Conservation (phyloP, 2,113 vertebrate species). For the Patagioenas fasciata region DNA sequence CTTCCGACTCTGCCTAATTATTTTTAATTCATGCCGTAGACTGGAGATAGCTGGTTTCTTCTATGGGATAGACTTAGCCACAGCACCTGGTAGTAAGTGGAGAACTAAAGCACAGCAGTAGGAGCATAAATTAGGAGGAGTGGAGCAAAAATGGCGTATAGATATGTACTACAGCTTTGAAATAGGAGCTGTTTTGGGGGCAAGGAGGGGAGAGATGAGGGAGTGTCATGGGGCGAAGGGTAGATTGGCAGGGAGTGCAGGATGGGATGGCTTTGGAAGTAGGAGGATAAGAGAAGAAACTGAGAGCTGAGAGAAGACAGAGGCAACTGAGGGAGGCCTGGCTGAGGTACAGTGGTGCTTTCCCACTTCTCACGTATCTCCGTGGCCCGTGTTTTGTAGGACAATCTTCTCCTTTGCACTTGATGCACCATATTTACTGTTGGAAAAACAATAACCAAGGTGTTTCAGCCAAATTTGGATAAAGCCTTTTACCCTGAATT, state of each 20-base stretch:
- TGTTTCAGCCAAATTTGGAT: background rate
- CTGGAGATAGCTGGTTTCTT: background rate
- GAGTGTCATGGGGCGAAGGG: background rate
- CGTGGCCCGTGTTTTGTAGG: background rate
- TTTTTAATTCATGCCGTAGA: background rate
- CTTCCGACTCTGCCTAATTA: background rate
- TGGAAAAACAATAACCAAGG: background rate
- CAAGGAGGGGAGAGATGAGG: background rate
- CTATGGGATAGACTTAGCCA: background rate
- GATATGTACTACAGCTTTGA: background rate
- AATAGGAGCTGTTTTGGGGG: background rate
- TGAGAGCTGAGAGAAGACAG: background rate
- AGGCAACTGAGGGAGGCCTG: background rate
- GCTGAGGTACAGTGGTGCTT: background rate
- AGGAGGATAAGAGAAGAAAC: background rate
- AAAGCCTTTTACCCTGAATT: background rate
- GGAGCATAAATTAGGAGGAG: background rate
- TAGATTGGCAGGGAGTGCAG: background rate
- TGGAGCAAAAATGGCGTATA: background rate
- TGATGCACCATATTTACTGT: background rate
- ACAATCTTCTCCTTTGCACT: background rate
- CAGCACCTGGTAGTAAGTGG: background rate
- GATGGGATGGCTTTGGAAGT: background rate
- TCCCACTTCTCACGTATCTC: background rate
- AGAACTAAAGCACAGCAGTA: background rate